phyloP scores from a whole-genome alignment of 1,140 invertebrate species.

The Pogonomyrmex californicus region DNA sequence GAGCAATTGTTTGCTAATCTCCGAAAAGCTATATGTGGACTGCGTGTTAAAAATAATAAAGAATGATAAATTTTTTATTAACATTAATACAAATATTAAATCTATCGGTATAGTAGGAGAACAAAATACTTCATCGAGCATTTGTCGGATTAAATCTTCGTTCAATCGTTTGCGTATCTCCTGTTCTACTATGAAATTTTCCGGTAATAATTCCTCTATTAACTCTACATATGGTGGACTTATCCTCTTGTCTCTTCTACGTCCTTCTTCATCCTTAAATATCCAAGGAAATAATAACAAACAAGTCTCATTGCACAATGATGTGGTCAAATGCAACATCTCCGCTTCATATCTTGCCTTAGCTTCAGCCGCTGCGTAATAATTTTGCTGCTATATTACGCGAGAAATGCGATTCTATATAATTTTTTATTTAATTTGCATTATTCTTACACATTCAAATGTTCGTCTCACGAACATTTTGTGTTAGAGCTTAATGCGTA shows the following conservation, averaged over 20 bases:
- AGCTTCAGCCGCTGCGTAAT: constrained; percentile 77
- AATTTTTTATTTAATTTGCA: not conserved
- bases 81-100: not conserved
- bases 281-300: constrained; percentile 85
- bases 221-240: constrained; percentile 83
- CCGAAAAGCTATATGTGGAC: constrained; percentile 79
- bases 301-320: constrained; percentile 80
- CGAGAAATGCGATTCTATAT: not conserved
- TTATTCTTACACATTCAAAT: constrained; percentile 5
- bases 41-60: constrained; percentile 52
- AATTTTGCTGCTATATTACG: not conserved
- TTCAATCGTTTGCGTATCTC: constrained; percentile 81
- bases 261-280: constrained; percentile 85
- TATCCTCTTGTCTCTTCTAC: constrained; percentile 81
- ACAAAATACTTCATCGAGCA: constrained; percentile 80
- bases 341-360: constrained; percentile 82
- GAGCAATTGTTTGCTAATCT: constrained; percentile 79
- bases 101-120: too few relatives aligned
- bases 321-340: constrained; percentile 79
- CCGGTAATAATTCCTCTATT: constrained; percentile 80
- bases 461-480: not conserved
- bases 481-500: not conserved
- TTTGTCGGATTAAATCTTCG: constrained; percentile 77
- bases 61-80: not conserved
- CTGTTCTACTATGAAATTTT: constrained; percentile 81